Percentiles rank a stretch among this genome's conserved stretches.
These are phyloP conservation scores for Equus quagga DNA, from an alignment of 2,113 vertebrate genomes.

Conservation along the genomic window DNA sequence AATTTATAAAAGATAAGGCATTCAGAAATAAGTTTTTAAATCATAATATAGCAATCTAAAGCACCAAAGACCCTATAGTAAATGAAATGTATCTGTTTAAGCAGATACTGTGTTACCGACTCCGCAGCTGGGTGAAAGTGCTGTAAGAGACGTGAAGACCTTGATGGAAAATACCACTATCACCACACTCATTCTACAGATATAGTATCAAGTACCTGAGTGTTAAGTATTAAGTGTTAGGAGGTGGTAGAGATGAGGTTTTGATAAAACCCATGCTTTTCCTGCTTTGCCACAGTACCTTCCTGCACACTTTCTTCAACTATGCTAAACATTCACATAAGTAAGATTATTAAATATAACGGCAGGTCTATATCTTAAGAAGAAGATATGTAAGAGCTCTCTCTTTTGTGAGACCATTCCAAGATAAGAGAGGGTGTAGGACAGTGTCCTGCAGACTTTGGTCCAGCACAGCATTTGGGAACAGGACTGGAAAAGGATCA, in stretches of 20 bases:
- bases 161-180: not conserved
- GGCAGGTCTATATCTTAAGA: not conserved
- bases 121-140: not conserved
- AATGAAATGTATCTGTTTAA: not conserved
- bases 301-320: not conserved
- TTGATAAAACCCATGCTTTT: not conserved
- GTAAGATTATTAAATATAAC: conserved; percentile 37
- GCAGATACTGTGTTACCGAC: not conserved
- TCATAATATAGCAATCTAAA: not conserved
- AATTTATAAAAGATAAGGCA: not conserved
- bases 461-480: not conserved
- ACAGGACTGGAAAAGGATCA: not conserved
- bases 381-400: not conserved
- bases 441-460: not conserved
- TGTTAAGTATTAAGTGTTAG: not conserved
- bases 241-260: not conserved
- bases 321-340: not conserved
- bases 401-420: not conserved
- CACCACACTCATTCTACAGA: not conserved
- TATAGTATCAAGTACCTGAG: not conserved
- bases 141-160: not conserved
- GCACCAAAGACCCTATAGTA: not conserved
- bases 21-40: conserved; percentile 50
- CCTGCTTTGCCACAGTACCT: not conserved
- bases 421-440: not conserved